Base-by-base conservation (phyloP, 2,113 vertebrate species). In the Lampris megalopsis region DNA sequence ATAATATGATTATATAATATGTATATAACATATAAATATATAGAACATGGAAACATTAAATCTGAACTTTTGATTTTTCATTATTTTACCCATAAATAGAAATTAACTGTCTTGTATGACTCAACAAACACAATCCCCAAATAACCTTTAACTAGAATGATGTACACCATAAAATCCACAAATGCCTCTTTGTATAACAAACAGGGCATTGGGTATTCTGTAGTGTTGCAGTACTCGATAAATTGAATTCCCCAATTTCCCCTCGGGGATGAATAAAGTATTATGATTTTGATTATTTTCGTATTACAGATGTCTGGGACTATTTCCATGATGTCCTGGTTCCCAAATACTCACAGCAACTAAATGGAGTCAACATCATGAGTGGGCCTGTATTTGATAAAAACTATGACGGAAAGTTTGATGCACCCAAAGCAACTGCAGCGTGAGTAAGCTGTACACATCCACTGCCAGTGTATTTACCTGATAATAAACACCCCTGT, bases 341-440 rank as follows among this genome's bases (percentile, higher is more conserved):
- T 64, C 68, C 86, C 68, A 80, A 93, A 62, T 94, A 96, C 68
- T 94, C 95, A 11, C 76, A 65, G 7, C 88, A 95, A 80, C 93
- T 92, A 75, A 97, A 97, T 62, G 96, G 97, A 68, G 71, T 99
- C 42, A 99, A 98, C 71, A 90, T 99, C 67, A 72, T 99, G 77
- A 98, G 97, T 63, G 98, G 98, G 68, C 98, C 98, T 1, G 89
- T 97, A 83, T 99, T 99, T 41, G 98, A 99, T 87, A 88, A 94
- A 57, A 90, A 99, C 90, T 96, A 87, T 7, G 94, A 99, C 61
- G 98, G 98, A 47, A 93, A 86, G 76, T 94, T 95, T 78, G 97
- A 99, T 78, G 47, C 87, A 13, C 75, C 86, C 10, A 64, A 66
- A 52, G 80, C 88, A 68, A 86, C 92, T 54, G 71, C 70, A 48